phyloP scores from a whole-genome alignment of 2,113 vertebrate species.

The Callorhinus ursinus region DNA sequence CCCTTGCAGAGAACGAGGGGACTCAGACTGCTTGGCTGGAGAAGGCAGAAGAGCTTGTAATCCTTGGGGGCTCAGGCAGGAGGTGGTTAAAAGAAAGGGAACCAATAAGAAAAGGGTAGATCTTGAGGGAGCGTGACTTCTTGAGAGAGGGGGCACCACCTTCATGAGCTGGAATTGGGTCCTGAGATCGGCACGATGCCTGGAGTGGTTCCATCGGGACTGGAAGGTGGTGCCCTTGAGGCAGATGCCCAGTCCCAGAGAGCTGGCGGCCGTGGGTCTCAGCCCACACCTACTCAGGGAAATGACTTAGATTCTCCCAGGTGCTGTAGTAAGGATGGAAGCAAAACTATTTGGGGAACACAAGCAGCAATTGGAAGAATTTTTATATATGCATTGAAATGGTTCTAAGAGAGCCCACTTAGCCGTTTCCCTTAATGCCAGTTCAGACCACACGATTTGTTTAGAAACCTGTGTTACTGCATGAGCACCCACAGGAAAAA shows the following conservation, averaged over 20 bases:
- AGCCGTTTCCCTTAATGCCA: constrained; percentile 30
- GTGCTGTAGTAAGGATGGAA: constrained; percentile 50
- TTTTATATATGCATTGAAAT: constrained; percentile 19
- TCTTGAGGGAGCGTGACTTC: background rate
- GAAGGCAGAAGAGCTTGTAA: background rate
- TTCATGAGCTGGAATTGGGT: background rate
- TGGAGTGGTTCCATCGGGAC: background rate
- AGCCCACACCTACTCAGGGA: constrained; percentile 69
- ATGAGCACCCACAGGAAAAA: background rate
- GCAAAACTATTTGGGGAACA: constrained; percentile 9
- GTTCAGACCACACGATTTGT: constrained; percentile 45
- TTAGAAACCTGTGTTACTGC: constrained; percentile 20
- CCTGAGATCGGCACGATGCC: background rate
- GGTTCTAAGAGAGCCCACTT: background rate
- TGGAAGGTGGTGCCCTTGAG: background rate
- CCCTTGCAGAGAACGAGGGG: constrained; percentile 1
- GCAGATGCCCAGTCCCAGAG: background rate
- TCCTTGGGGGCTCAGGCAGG: background rate
- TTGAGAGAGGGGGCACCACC: background rate
- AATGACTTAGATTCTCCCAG: constrained; percentile 63
- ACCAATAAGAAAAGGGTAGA: background rate
- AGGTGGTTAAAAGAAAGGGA: background rate
- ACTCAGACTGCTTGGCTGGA: background rate
- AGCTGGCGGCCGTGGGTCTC: background rate
- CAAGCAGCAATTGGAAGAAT: background rate